Percentiles rank a stretch among this genome's conserved stretches.
Evolutionary conservation across 2,113 vertebrate genomes (phyloP).

Genomic region (Phylloscopus trochilus): DNA sequence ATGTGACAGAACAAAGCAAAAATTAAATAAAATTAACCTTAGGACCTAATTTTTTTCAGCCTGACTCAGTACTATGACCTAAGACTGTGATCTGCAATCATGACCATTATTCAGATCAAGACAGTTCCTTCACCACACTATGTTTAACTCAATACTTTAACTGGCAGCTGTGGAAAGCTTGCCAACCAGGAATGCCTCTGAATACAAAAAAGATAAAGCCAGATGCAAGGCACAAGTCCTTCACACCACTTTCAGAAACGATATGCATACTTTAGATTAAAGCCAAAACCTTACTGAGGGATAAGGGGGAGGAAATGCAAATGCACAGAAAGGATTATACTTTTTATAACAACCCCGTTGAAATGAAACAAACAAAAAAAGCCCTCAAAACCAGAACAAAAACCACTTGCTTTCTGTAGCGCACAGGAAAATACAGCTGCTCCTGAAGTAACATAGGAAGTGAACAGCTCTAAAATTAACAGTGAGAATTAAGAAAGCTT

Average conservation of each 20-base stretch:
- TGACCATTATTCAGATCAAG: background rate
- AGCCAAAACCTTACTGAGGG: background rate
- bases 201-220: background rate
- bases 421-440: background rate
- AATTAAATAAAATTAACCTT: background rate
- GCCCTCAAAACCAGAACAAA: background rate
- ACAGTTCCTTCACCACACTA: background rate
- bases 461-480: background rate
- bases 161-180: background rate
- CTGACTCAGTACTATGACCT: background rate
- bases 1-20: background rate
- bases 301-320: background rate
- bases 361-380: background rate
- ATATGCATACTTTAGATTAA: background rate
- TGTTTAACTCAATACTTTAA: background rate
- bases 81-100: background rate
- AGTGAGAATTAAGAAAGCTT: background rate
- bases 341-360: background rate
- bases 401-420: background rate
- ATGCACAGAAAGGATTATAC: background rate
- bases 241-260: background rate
- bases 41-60: background rate
- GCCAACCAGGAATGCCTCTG: background rate
- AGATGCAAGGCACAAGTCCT: background rate
- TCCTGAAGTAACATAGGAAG: background rate